These are phyloP conservation scores for Cephalopachus bancanus DNA, from an alignment of 2,797 vertebrate genomes.

Conservation along the genomic window DNA sequence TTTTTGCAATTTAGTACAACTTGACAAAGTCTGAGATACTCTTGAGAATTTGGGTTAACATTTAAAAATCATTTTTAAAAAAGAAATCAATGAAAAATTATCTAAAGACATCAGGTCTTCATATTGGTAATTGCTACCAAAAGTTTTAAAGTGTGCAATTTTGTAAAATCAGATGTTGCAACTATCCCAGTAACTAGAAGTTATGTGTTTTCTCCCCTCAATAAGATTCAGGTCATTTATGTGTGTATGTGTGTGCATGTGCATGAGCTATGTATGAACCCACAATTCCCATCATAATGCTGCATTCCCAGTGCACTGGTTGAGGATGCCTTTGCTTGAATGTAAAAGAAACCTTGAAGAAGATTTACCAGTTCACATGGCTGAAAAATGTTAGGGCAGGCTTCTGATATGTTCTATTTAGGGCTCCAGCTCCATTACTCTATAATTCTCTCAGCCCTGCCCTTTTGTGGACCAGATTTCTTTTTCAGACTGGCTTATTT, in stretches of 20 bases:
- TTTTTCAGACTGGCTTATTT: not conserved
- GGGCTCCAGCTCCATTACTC: not conserved
- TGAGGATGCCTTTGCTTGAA: not conserved
- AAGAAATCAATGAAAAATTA: not conserved
- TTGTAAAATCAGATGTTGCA: not conserved
- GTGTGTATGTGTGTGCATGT: too few species aligned
- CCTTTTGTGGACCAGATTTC: not conserved
- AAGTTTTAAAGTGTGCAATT: not conserved
- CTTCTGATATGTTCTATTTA: not conserved
- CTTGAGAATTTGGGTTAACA: constrained; percentile 40
- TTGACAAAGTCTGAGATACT: not conserved
- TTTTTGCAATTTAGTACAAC: not conserved
- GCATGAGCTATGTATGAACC: not conserved
- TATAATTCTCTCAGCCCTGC: not conserved
- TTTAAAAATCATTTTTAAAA: not conserved
- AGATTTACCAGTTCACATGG: not conserved
- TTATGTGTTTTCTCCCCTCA: not conserved
- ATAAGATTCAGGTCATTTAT: not conserved
- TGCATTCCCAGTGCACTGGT: not conserved
- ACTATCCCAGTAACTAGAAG: not conserved
- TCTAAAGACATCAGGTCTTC: not conserved
- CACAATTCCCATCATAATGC: not conserved
- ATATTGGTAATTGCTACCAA: not conserved
- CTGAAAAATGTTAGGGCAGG: not conserved
- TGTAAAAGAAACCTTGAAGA: not conserved